These are phyloP conservation scores for Monomorium pharaonis DNA, from an alignment of 1,140 invertebrate genomes.

Conservation along the genomic window DNA sequence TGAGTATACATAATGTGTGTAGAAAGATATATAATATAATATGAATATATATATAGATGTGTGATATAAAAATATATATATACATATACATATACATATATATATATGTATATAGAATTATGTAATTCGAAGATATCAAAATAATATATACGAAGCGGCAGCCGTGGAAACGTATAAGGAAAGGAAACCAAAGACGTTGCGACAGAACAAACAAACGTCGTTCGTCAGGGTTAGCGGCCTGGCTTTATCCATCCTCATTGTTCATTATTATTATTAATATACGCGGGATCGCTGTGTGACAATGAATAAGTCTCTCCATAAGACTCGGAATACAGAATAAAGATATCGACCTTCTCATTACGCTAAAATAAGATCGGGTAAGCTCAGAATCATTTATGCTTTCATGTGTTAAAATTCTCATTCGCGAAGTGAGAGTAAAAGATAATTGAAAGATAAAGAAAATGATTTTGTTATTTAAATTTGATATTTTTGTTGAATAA, in stretches of 20 bases:
- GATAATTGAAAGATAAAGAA: background rate
- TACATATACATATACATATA: constrained; percentile 35
- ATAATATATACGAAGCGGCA: constrained; percentile 70
- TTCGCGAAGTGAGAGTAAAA: background rate
- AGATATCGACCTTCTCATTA: constrained; percentile 23
- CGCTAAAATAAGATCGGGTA: constrained; percentile 14
- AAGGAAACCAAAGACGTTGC: constrained; percentile 54
- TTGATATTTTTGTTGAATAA: background rate
- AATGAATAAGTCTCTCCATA: background rate
- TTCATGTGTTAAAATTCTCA: background rate
- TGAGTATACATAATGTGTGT: constrained; percentile 46
- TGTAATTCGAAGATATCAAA: constrained; percentile 63
- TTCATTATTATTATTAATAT: constrained; percentile 42
- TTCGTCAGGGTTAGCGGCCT: constrained; percentile 61
- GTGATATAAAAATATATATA: background rate
- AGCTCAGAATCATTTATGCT: constrained; percentile 19
- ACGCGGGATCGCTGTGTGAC: background rate
- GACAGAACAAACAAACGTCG: constrained; percentile 62
- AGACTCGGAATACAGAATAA: background rate
- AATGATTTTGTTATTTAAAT: background rate
- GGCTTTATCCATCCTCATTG: constrained; percentile 60
- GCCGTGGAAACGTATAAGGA: constrained; percentile 60
- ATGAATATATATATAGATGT: constrained; percentile 29
- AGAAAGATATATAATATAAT: constrained; percentile 48
- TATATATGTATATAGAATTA: too few species aligned